Evolutionary conservation across 2,113 vertebrate species (phyloP), one percentile per base, ranked within the genome.

Genomic region (Lonchura striata): DNA sequence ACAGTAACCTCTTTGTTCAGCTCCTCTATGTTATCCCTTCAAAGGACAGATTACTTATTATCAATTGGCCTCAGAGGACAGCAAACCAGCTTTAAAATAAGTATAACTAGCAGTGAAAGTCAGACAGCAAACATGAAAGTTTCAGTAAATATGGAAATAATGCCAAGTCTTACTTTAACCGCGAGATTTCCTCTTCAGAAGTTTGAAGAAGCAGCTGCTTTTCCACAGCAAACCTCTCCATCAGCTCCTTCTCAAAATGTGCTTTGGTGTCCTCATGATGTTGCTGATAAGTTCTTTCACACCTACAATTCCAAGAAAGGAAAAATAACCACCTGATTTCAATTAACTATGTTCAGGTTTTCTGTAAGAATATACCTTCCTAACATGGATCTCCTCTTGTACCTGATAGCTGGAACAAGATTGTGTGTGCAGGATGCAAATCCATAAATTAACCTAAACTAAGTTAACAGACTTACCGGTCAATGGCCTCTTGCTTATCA

Each of bases 401-500:
- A 52, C 16, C 22, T 57, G 31, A 25, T 0, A 76, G 35, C 41
- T 50, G 20, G 22, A 42, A 83, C 11, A 65, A 41, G n/a, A 35
- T 54, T 6, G 57, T 15, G 47, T 10, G 11, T 5, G 7, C 19
- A 76, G 50, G 15, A 35, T 42, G 20, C 16, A 65, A 90, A 42
- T 14, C 65, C 63, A 49, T 14, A 60, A 80, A 63, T n/a, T 8
- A 8, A 84, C 61, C 30, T 42, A 22, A 56, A 44, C 2, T 0
- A 57, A 86, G 5, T 54, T 74, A 65, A 44, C 30, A 70, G 46
- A 35, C 46, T 94, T 93, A 99, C 99, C 99, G 98, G 59, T 98
- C 94, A 72, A 98, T 96, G 21, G 98, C 97, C 96, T 99, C 99
- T 90, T 99, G 99, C 82, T 99, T 99, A 97, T 99, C 99, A 49